These are phyloP conservation scores for Helicoverpa armigera DNA, from an alignment of 1,140 invertebrate species.

Conservation along the genomic window DNA sequence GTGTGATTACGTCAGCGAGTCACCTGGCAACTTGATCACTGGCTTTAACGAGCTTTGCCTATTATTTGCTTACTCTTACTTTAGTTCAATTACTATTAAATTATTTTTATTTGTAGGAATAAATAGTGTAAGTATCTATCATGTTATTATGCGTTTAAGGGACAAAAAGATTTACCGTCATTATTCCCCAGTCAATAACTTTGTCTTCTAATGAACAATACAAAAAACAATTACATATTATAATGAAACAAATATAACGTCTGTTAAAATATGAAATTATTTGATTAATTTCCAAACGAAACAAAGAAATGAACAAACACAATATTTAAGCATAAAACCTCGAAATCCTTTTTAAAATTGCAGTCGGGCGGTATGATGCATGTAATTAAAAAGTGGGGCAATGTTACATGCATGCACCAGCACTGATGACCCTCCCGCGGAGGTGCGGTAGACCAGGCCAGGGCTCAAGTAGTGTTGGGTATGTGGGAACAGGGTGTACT, in stretches of 20 bases:
- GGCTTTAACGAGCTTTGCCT: too few species aligned
- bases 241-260: neutral
- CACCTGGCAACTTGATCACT: neutral
- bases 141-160: too few species aligned
- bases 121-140: too few species aligned
- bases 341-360: constrained; percentile 76
- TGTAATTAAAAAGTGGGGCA: constrained; percentile 80
- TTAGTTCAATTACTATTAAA: too few species aligned
- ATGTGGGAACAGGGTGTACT: constrained; percentile 31
- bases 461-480: constrained; percentile 52
- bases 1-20: neutral
- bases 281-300: constrained; percentile 54
- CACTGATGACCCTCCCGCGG: constrained; percentile 51
- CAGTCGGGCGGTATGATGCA: constrained; percentile 71
- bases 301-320: constrained; percentile 58
- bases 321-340: constrained; percentile 67
- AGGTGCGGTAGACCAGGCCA: neutral
- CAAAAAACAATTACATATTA: neutral
- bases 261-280: neutral
- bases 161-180: too few species aligned
- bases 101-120: too few species aligned
- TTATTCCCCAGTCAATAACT: too few species aligned
- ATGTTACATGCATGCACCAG: constrained; percentile 56
- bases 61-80: too few species aligned
- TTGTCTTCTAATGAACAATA: neutral